Evolutionary conservation across 2,113 vertebrate species (phyloP).

Genomic region (Psittacula cyanocephala): DNA sequence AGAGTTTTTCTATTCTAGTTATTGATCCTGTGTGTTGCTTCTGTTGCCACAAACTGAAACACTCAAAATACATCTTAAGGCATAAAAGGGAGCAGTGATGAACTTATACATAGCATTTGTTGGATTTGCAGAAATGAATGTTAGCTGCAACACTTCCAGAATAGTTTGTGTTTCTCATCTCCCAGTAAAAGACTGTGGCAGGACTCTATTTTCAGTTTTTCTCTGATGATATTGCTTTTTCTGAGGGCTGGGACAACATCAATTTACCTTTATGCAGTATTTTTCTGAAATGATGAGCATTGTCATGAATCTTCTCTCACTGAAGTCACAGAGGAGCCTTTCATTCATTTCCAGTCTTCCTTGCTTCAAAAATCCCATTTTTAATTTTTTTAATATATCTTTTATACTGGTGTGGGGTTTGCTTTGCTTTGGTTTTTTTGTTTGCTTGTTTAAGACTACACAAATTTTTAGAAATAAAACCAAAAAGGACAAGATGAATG

Average conservation of each 20-base stretch:
- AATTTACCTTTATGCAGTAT: not conserved
- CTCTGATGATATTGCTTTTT: not conserved
- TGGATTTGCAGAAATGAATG: not conserved
- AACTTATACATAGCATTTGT: not conserved
- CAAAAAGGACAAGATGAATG: not conserved
- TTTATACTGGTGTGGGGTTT: not conserved
- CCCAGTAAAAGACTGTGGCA: not conserved
- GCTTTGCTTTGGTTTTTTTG: not conserved
- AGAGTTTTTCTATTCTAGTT: not conserved
- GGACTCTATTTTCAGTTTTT: not conserved
- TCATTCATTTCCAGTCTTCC: not conserved
- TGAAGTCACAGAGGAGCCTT: not conserved
- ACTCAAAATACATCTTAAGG: not conserved
- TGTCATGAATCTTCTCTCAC: not conserved
- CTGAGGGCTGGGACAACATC: not conserved
- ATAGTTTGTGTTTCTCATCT: not conserved
- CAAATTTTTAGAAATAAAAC: not conserved
- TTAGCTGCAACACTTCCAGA: not conserved
- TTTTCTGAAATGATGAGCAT: not conserved
- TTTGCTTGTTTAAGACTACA: not conserved
- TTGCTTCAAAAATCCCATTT: not conserved
- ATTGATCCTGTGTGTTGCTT: not conserved
- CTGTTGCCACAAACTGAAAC: not conserved
- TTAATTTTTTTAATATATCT: not conserved
- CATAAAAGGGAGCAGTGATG: not conserved